Evolutionary conservation across 2,888 invertebrate species (phyloP).

Genomic region (Drosophila anomelani): DNA sequence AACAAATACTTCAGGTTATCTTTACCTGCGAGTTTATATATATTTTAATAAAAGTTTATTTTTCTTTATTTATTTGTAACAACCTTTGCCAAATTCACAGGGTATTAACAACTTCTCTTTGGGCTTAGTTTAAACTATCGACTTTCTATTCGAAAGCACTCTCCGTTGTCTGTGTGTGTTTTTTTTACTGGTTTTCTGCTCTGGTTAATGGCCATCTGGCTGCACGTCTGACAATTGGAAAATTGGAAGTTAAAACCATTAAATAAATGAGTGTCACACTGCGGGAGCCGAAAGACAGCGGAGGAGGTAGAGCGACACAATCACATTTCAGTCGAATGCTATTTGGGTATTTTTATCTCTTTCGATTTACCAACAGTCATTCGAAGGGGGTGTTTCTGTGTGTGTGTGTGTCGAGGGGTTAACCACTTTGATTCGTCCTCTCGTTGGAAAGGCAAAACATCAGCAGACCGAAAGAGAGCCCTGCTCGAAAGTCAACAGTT

Average conservation of each 20-base stretch:
- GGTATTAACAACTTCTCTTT: slow-evolving; percentile 18
- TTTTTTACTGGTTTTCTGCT: slow-evolving; percentile 31
- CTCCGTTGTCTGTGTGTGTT: slow-evolving; percentile 9
- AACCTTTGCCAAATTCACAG: slow-evolving; percentile 2
- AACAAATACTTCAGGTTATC: slow-evolving; percentile 1
- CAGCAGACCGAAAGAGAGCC: slow-evolving; percentile 51
- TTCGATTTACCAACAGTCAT: slow-evolving; percentile 78
- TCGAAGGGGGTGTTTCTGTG: slow-evolving; percentile 51
- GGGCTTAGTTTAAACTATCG: slow-evolving; percentile 1
- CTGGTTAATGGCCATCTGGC: slow-evolving; percentile 65
- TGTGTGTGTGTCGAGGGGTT: slow-evolving; percentile 19
- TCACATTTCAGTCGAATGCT: slow-evolving; percentile 63
- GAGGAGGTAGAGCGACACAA: slow-evolving; percentile 54
- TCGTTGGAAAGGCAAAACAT: slow-evolving; percentile 55
- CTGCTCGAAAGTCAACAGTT: slow-evolving; percentile 81
- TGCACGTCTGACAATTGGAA: slow-evolving; percentile 80
- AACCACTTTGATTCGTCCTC: slow-evolving; percentile 59
- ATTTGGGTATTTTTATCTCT: slow-evolving; percentile 70
- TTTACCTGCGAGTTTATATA: neutral
- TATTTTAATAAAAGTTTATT: neutral
- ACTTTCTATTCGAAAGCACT: slow-evolving; percentile 37
- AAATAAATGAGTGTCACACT: slow-evolving; percentile 80
- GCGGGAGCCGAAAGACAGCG: slow-evolving; percentile 17
- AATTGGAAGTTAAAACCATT: slow-evolving; percentile 82
- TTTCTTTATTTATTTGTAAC: neutral